Evolutionary conservation across 2,888 invertebrate species (phyloP), one percentile per base, ranked within the genome.

Genomic region (Coelinius sp.): DNA sequence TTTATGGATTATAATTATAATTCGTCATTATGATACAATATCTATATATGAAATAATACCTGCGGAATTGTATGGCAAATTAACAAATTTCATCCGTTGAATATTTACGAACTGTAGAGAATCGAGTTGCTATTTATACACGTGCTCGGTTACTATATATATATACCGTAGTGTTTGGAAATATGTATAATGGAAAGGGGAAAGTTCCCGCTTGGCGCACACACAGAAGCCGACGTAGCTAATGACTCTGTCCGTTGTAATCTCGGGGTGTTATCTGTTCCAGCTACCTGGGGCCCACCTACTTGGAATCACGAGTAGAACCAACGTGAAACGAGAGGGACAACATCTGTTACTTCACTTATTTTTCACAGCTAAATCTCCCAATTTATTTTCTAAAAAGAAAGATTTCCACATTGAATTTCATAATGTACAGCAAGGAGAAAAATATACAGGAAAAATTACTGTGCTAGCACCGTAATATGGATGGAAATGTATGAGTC

Each of bases 191-290:
- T n/a, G 31, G 12, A 25, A 20, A 59, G 59, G 35, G 17, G 35
- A 35, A 35, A 59, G 35, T 35, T 44, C 49, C 25, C 46, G n/a
- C 31, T 46, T 46, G 17, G 53, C 59, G 52, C 46, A 71, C 79
- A 86, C 86, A 87, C 87, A 86, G 87, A 85, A 87, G 87, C 87
- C 87, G 86, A 85, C 85, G 83, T 82, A 83, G 86, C 87, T 87
- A 87, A 87, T 87, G 87, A 87, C 87, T 87, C 86, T 87, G 87
- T 87, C 86, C 85, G 83, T 79, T 82, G 84, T 86, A 87, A 87
- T 87, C 87, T 86, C 82, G 77, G 83, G 85, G 86, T 86, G 87
- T 86, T 87, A 87, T 87, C 87, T 86, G 84, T 85, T 84, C 84
- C 83, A 82, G 85, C 87, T 87, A 86, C 87, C 86, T 86, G 87